Percentiles rank a stretch among this genome's conserved stretches.
These are phyloP conservation scores for Kryphioiulus occultus DNA, from an alignment of 2,888 invertebrate genomes.

Conservation along the genomic window DNA sequence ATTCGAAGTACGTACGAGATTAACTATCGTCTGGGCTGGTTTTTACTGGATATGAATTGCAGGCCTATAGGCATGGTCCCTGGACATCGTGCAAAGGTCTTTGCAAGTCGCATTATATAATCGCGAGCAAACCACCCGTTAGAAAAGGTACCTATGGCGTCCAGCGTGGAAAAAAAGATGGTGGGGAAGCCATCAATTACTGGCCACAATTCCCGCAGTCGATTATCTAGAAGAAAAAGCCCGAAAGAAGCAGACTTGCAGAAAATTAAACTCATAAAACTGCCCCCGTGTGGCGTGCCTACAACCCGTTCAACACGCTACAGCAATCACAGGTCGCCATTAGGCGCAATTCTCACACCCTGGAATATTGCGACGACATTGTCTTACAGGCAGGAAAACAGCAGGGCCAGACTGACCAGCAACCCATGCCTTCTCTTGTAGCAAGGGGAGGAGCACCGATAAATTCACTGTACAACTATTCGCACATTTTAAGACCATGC, in stretches of 20 bases:
- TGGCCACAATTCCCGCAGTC: constrained; percentile 5
- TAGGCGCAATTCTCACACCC: background rate
- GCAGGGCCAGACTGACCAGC: background rate
- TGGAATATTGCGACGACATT: background rate
- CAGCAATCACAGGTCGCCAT: constrained; percentile 13
- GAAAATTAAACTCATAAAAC: constrained; percentile 40
- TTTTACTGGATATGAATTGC: background rate
- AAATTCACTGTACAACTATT: too few species aligned
- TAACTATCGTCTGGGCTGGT: constrained; percentile 23
- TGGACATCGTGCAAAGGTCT: background rate
- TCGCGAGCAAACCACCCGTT: background rate
- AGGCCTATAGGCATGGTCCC: background rate
- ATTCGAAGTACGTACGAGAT: background rate
- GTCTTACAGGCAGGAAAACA: background rate
- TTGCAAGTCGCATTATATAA: background rate
- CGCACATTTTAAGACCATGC: too few species aligned
- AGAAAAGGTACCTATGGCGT: background rate
- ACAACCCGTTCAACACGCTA: constrained; percentile 15
- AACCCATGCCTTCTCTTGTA: too few species aligned
- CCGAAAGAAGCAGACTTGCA: constrained; percentile 7
- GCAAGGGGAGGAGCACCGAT: too few species aligned
- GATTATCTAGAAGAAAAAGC: constrained; percentile 23
- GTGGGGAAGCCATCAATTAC: background rate
- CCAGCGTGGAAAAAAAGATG: constrained; percentile 1
- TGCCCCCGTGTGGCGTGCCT: constrained; percentile 24